Conservation (phyloP, 2,888 invertebrate genomes). For the Drosophila imparisetae region DNA sequence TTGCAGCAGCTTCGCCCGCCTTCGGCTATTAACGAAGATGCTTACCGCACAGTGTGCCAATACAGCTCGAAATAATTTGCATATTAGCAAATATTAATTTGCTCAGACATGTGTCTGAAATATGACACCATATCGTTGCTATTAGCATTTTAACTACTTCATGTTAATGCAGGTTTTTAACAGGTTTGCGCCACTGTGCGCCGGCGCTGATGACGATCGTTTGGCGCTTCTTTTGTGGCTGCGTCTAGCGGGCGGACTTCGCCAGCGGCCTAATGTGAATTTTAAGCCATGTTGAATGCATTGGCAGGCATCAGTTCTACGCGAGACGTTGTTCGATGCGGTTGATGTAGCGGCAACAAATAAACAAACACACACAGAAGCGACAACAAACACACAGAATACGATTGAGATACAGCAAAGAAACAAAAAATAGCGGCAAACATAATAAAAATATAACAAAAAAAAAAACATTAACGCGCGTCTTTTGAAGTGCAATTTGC, state of each 20-base stretch:
- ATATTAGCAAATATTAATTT: not conserved
- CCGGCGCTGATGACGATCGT: conserved; percentile 48
- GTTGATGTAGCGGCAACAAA: conserved; percentile 66
- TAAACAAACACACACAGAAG: conserved; percentile 1
- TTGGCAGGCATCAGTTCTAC: conserved; percentile 81
- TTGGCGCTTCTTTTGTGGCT: conserved; percentile 68
- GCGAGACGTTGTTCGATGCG: conserved; percentile 76
- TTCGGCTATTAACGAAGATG: conserved; percentile 60
- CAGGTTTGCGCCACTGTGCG: conserved; percentile 56
- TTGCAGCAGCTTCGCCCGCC: conserved; percentile 58
- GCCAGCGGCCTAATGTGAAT: conserved; percentile 72
- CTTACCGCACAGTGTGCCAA: conserved; percentile 49
- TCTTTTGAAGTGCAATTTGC: conserved; percentile 54
- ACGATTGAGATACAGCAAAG: conserved; percentile 27
- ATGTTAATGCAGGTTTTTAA: not conserved
- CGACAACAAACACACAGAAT: conserved; percentile 9
- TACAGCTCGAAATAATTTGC: not conserved
- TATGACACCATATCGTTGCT: not conserved
- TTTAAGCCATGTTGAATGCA: conserved; percentile 77
- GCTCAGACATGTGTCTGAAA: not conserved
- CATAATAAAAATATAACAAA: not conserved
- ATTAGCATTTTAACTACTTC: not conserved
- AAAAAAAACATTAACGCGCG: conserved; percentile 41
- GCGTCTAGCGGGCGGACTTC: conserved; percentile 67
- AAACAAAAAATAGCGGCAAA: conserved; percentile 15